These are phyloP conservation scores for Heptranchias perlo DNA, from an alignment of 2,113 vertebrate species.

Conservation along the genomic window DNA sequence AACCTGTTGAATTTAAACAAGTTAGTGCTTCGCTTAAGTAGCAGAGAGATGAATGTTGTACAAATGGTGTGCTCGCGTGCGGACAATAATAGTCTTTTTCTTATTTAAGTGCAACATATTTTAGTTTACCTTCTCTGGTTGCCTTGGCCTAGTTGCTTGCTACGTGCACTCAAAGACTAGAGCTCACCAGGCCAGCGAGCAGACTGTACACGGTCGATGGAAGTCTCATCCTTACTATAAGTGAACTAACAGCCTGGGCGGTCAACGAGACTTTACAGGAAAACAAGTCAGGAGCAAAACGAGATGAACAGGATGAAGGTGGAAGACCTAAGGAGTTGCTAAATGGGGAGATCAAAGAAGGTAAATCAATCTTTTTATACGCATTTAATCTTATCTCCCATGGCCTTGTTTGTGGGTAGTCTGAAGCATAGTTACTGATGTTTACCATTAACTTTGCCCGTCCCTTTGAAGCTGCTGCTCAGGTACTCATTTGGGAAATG, in stretches of 20 bases:
- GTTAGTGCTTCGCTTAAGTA: background rate
- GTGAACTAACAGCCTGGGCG: slow-evolving; percentile 47
- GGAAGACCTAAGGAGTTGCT: background rate
- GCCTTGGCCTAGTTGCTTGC: slow-evolving; percentile 47
- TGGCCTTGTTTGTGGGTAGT: too few species aligned
- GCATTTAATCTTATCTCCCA: background rate
- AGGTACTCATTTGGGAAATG: background rate
- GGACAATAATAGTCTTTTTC: background rate
- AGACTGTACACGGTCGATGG: slow-evolving; percentile 52
- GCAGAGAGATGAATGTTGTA: background rate
- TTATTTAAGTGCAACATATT: background rate
- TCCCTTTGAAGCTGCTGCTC: background rate
- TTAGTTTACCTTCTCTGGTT: background rate
- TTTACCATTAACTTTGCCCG: background rate
- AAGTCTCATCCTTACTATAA: slow-evolving; percentile 43
- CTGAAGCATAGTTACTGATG: background rate
- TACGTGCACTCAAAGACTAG: slow-evolving; percentile 47
- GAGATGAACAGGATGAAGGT: background rate
- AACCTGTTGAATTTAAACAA: background rate
- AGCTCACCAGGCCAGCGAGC: slow-evolving; percentile 47
- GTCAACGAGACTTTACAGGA: slow-evolving; percentile 44
- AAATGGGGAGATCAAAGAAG: background rate
- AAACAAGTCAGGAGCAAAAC: slow-evolving; percentile 13
- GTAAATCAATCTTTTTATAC: background rate
- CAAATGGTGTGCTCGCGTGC: too few species aligned